A percentile compares a stretch with the other conserved stretches of the same genome.
Conservation (phyloP, 1,140 invertebrate genomes). For the Polyergus mexicanus region DNA sequence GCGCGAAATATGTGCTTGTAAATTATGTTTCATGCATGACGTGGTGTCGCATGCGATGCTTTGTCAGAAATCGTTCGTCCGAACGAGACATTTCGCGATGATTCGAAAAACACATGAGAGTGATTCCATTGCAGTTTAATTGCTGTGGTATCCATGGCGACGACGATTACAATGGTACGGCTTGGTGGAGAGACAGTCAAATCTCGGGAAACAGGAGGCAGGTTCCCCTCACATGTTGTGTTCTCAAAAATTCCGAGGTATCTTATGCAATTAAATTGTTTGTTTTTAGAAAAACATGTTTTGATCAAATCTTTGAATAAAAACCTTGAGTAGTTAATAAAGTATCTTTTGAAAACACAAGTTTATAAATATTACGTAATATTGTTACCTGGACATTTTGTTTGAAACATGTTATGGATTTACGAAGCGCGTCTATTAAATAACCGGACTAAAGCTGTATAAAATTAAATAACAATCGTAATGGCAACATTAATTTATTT, state of each 20-base stretch:
- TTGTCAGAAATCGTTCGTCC: constrained; percentile 40
- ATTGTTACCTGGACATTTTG: neutral
- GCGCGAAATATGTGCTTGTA: neutral
- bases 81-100: constrained; percentile 25
- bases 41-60: constrained; percentile 12
- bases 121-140: constrained; percentile 85
- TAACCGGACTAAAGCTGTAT: no score
- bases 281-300: constrained; percentile 3
- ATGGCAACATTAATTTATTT: no score
- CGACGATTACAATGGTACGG: constrained; percentile 86
- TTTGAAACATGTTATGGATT: constrained; percentile 3
- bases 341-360: neutral
- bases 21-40: constrained; percentile 46
- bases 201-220: constrained; percentile 80
- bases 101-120: constrained; percentile 45
- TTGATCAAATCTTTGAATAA: neutral
- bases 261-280: constrained; percentile 7
- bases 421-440: no score
- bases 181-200: constrained; percentile 84
- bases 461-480: no score
- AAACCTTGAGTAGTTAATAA: neutral
- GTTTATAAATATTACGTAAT: neutral
- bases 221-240: constrained; percentile 86
- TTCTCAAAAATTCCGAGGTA: constrained; percentile 85
- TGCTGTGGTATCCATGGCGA: constrained; percentile 87